Evolutionary conservation across 2,113 vertebrate species (phyloP).

Genomic region (Stictonetta naevosa): DNA sequence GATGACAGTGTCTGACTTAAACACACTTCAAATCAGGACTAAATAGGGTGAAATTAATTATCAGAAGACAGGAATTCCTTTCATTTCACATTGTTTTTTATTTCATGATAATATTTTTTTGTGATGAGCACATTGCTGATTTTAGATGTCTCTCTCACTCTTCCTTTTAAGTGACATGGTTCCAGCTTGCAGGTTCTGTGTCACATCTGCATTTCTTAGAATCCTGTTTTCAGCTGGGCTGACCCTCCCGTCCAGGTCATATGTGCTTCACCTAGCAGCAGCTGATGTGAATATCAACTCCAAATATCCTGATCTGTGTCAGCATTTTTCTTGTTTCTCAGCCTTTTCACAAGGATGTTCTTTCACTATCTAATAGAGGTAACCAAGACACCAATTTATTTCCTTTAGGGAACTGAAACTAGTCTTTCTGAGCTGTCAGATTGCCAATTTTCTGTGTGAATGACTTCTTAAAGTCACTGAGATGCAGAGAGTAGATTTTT

Average conservation of each 20-base stretch:
- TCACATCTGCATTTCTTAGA: not conserved
- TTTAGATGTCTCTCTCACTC: not conserved
- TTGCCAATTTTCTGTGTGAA: constrained; percentile 40
- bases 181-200: not conserved
- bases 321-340: not conserved
- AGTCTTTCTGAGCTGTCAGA: constrained; percentile 21
- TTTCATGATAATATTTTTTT: not conserved
- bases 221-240: not conserved
- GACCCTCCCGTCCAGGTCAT: not conserved
- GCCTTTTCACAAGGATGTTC: not conserved
- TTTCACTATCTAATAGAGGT: not conserved
- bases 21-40: not conserved
- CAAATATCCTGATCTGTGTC: not conserved
- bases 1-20: not conserved
- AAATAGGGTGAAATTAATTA: not conserved
- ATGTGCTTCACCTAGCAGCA: not conserved
- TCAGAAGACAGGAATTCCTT: not conserved
- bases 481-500: not conserved
- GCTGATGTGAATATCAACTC: not conserved
- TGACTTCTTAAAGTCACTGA: constrained; percentile 33
- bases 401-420: constrained; percentile 3
- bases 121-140: not conserved
- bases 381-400: constrained; percentile 23
- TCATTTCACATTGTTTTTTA: not conserved
- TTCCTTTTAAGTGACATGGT: not conserved